Percentiles rank a stretch among this genome's conserved stretches.
Conservation (phyloP, 2,797 vertebrate genomes). For the Peromyscus melanophrys region DNA sequence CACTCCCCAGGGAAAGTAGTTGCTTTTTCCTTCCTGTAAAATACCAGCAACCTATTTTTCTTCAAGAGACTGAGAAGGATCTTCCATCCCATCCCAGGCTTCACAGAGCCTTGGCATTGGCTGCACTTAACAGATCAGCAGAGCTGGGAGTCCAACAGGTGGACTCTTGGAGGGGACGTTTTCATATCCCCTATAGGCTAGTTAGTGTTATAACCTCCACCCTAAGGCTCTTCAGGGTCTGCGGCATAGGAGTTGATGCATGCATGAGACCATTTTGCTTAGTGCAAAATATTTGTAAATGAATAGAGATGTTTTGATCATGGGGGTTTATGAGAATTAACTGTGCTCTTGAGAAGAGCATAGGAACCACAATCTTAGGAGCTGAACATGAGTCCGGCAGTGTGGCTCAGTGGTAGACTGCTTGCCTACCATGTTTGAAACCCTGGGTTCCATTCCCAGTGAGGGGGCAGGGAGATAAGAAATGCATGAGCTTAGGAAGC, state of each 20-base stretch:
- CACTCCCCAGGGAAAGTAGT: conserved; percentile 7
- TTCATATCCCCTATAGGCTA: not conserved
- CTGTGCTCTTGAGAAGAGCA: not conserved
- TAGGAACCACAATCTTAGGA: not conserved
- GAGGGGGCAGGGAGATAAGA: not conserved
- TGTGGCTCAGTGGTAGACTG: not conserved
- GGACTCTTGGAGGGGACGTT: not conserved
- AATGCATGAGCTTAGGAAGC: not conserved
- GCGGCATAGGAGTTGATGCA: not conserved
- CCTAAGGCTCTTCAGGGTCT: not conserved
- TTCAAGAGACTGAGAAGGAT: not conserved
- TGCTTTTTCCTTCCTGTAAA: not conserved
- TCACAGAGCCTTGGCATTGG: conserved; percentile 6
- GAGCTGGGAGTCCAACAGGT: not conserved
- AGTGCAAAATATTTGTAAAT: conserved; percentile 20
- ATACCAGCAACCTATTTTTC: not conserved
- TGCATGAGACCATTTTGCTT: not conserved
- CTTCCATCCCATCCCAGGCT: not conserved
- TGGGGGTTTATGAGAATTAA: not conserved
- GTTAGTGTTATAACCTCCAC: not conserved
- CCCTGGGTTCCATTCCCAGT: not conserved
- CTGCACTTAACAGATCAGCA: not conserved
- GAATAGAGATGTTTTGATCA: not conserved
- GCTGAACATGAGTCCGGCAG: not conserved
- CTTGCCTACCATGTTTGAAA: not conserved